Percentiles rank a stretch among this genome's conserved stretches.
These are phyloP conservation scores for Cylas formicarius DNA, from an alignment of 1,140 invertebrate species.

Conservation along the genomic window DNA sequence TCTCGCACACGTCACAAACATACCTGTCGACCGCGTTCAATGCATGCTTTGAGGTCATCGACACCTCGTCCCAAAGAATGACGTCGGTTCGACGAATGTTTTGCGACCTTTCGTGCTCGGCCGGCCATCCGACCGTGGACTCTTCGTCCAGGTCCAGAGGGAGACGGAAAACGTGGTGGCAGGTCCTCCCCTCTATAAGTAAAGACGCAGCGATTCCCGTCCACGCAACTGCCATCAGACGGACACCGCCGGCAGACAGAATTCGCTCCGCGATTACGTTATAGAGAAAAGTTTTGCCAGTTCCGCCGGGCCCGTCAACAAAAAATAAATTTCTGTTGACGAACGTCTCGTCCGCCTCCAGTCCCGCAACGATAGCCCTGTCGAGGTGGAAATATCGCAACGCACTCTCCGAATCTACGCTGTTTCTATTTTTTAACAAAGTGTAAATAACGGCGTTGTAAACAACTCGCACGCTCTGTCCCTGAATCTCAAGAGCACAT, in stretches of 20 bases:
- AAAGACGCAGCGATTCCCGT: constrained; percentile 35
- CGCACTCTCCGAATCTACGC: too few species aligned
- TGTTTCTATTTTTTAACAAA: too few species aligned
- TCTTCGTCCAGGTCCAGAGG: constrained; percentile 4
- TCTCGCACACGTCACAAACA: constrained; percentile 21
- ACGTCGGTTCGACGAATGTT: constrained; percentile 5
- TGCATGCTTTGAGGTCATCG: constrained; percentile 29
- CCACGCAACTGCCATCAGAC: constrained; percentile 29
- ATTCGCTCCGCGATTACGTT: too few species aligned
- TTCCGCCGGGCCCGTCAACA: constrained; percentile 29
- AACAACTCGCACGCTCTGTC: too few species aligned
- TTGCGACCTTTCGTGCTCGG: neutral
- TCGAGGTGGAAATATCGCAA: too few species aligned
- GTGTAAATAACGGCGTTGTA: too few species aligned
- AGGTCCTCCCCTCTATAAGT: constrained; percentile 27
- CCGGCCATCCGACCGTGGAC: neutral
- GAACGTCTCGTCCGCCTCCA: too few species aligned
- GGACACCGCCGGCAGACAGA: too few species aligned
- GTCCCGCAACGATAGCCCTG: too few species aligned
- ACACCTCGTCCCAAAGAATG: constrained; percentile 36
- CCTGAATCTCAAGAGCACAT: too few species aligned
- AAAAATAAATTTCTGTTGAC: constrained; percentile 19
- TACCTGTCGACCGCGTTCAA: constrained; percentile 25
- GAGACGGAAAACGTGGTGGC: constrained; percentile 32
- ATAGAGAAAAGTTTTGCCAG: constrained; percentile 31